Evolutionary conservation across 2,888 invertebrate species (phyloP).

Genomic region (Trichopoda pennipes): DNA sequence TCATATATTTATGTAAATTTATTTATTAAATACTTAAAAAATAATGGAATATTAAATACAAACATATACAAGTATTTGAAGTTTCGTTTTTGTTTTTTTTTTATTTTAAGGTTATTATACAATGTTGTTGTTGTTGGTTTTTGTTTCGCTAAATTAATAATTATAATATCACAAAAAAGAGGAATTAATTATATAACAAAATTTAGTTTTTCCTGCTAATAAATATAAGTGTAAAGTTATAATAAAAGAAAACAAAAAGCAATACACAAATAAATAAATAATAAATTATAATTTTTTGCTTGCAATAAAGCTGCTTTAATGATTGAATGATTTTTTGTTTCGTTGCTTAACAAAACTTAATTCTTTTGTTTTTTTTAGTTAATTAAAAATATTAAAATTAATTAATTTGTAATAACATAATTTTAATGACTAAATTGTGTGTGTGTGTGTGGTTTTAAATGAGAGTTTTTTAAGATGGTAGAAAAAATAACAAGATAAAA

Average conservation of each 20-base stretch:
- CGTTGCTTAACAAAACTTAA: neutral
- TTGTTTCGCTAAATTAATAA: conserved; percentile 61
- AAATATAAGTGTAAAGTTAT: conserved; percentile 18
- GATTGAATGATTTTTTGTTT: neutral
- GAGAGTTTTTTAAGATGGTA: neutral
- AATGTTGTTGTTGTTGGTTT: conserved; percentile 27
- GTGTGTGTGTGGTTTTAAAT: conserved; percentile 20
- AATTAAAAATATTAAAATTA: conserved; percentile 35
- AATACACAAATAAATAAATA: conserved; percentile 32
- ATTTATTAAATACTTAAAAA: conserved; percentile 39
- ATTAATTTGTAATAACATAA: conserved; percentile 33
- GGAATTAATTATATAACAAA: conserved; percentile 64
- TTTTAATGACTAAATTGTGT: conserved; percentile 63
- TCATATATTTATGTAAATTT: neutral
- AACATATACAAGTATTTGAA: conserved; percentile 47
- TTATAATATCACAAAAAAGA: conserved; percentile 68
- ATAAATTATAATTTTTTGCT: conserved; percentile 25
- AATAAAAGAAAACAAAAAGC: conserved; percentile 29
- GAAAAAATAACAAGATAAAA: neutral
- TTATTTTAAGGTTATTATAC: conserved; percentile 33
- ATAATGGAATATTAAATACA: conserved; percentile 43
- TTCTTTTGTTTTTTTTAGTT: neutral
- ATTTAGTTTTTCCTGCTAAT: conserved; percentile 36
- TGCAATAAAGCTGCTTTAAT: conserved; percentile 55
- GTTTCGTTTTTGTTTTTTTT: conserved; percentile 21